These are phyloP conservation scores for Rhagonycha lutea DNA, from an alignment of 2,888 invertebrate genomes.

Conservation along the genomic window DNA sequence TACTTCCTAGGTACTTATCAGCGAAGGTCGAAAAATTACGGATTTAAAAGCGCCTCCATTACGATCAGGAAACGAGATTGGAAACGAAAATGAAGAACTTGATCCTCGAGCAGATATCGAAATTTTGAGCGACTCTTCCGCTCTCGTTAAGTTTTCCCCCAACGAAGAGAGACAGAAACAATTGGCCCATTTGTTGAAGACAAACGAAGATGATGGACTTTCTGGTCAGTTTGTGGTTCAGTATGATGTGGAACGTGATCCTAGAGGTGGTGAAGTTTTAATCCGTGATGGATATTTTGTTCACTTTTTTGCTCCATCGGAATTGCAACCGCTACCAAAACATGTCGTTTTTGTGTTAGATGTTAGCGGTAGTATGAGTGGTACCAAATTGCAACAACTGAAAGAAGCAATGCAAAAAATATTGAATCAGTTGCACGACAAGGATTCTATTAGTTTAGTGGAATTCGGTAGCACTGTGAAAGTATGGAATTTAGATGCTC, in stretches of 20 bases:
- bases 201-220: conserved; percentile 55
- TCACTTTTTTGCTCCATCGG: conserved; percentile 72
- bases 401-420: conserved; percentile 71
- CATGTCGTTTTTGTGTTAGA: conserved; percentile 76
- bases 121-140: conserved; percentile 38
- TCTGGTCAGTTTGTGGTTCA: conserved; percentile 71
- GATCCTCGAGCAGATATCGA: conserved; percentile 46
- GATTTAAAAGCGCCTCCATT: conserved; percentile 66
- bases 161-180: conserved; percentile 63
- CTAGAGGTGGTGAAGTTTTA: conserved; percentile 63
- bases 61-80: conserved; percentile 66
- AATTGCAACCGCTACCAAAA: conserved; percentile 64
- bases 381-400: conserved; percentile 68
- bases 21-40: conserved; percentile 65
- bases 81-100: conserved; percentile 58
- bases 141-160: conserved; percentile 61
- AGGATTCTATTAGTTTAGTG: conserved; percentile 71
- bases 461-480: conserved; percentile 63
- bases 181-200: conserved; percentile 53
- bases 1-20: conserved; percentile 60
- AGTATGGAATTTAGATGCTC: conserved; percentile 61
- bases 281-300: conserved; percentile 75
- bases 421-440: conserved; percentile 62
- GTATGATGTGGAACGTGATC: conserved; percentile 68
- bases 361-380: conserved; percentile 76